Base-by-base conservation (phyloP, 2,888 invertebrate species). In the Drosophila quinaria region DNA sequence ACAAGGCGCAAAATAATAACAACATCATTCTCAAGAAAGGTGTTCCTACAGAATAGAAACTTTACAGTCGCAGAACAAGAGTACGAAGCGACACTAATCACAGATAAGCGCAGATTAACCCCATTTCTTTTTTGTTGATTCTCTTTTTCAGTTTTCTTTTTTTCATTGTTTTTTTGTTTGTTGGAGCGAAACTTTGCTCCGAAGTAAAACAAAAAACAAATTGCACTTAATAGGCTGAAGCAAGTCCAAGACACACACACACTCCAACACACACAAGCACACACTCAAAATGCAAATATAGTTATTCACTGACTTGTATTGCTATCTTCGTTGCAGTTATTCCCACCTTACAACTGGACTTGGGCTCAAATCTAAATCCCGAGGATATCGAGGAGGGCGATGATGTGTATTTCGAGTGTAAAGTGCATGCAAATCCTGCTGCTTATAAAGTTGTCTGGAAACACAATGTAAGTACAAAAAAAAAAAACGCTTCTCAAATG, bases 371-470 rank as follows among this genome's bases (percentile, higher is more conserved):
- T 92, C 94, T 96, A 91, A 96, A 96, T 93, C 95, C 96, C 1
- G 95, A 95, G 83, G 96, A 96, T 92, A 96, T 97, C 85, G 96
- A 96, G 90, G 96, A 96, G 92, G 96, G 96, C 70, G 96, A 96
- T 90, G 96, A 96, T 93, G 96, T 96, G 78, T 96, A 96, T 92
- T 96, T 96, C 91, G 96, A 96, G 93, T 96, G 96, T 93, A 95
- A 95, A 93, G 95, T 96, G 85, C 94, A 95, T 91, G 95, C 96
- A 78, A 96, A 96, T 94, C 96, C 96, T 13, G 94, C 94, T 91
- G 95, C 96, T 84, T 96, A 96, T 92, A 96, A 96, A 94, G 96
- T 96, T 84, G 94, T 96, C 69, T 96, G 96, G 96, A 95, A 95
- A 87, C 96, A 96, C 92, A 96, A 96, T 92, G 96, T 96, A 93